Conservation (phyloP, 1,140 invertebrate species). For the Cydia splendana region DNA sequence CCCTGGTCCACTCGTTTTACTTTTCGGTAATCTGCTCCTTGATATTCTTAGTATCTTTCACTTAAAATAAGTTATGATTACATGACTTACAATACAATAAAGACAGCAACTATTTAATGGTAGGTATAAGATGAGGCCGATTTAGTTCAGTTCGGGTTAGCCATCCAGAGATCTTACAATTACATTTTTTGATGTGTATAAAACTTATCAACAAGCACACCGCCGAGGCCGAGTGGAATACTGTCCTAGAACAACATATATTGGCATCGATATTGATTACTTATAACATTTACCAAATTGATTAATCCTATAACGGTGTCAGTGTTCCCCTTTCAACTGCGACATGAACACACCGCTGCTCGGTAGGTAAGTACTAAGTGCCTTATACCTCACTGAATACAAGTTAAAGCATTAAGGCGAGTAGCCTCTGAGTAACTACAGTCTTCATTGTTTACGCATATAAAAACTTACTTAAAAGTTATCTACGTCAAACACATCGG, state of each 20-base stretch:
- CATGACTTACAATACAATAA: neutral
- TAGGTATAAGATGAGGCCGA: neutral
- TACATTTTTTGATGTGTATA: neutral
- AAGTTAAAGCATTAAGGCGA: neutral
- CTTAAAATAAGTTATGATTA: neutral
- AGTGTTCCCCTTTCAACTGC: neutral
- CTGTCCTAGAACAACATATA: neutral
- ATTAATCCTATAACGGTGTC: constrained; percentile 12
- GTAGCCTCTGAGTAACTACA: neutral
- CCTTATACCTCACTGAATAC: neutral
- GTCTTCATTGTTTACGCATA: neutral
- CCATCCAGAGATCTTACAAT: neutral
- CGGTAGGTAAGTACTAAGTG: too few relatives aligned
- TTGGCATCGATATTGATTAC: neutral
- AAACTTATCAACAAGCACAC: neutral
- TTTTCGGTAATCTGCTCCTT: neutral
- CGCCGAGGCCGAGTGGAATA: neutral
- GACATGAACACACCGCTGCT: neutral
- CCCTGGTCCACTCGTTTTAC: neutral
- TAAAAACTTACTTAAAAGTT: neutral
- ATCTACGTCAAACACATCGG: neutral
- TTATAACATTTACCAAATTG: neutral
- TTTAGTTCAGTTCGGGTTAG: neutral
- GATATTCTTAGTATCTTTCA: neutral
- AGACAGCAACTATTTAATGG: constrained; percentile 12